phyloP scores from a whole-genome alignment of 2,888 invertebrate genomes.

The Syritta pipiens region DNA sequence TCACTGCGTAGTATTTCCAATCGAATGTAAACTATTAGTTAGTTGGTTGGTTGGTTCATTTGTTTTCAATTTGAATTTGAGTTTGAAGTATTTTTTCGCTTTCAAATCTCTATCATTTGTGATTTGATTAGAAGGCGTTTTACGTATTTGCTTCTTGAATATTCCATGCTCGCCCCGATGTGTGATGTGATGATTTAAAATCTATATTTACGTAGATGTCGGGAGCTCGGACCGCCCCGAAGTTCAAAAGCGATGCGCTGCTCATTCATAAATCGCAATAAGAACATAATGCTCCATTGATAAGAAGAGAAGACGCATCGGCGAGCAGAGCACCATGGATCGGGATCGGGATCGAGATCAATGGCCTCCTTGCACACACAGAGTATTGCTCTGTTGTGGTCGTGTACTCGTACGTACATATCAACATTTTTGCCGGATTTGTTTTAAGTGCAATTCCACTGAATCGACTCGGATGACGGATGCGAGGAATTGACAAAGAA shows the following conservation, averaged over 20 bases:
- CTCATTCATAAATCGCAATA: constrained; percentile 55
- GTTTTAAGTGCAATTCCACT: constrained; percentile 21
- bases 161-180: neutral
- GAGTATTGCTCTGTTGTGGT: neutral
- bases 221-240: neutral
- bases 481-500: neutral
- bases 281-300: constrained; percentile 49
- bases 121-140: constrained; percentile 27
- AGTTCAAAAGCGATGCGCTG: constrained; percentile 22
- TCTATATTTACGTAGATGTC: constrained; percentile 4
- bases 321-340: too few relatives aligned
- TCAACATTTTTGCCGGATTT: constrained; percentile 31
- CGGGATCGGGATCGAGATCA: constrained; percentile 27
- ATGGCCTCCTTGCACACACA: constrained; percentile 23
- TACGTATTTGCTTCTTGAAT: constrained; percentile 23
- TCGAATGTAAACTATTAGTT: constrained; percentile 38
- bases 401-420: too few relatives aligned
- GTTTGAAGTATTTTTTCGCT: too few relatives aligned
- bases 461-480: neutral
- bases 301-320: constrained; percentile 35
- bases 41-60: constrained; percentile 2
- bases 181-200: neutral
- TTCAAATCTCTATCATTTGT: constrained; percentile 1
- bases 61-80: neutral
- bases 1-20: constrained; percentile 45